phyloP scores from a whole-genome alignment of 2,113 vertebrate species.

The Illadopsis cleaveri region DNA sequence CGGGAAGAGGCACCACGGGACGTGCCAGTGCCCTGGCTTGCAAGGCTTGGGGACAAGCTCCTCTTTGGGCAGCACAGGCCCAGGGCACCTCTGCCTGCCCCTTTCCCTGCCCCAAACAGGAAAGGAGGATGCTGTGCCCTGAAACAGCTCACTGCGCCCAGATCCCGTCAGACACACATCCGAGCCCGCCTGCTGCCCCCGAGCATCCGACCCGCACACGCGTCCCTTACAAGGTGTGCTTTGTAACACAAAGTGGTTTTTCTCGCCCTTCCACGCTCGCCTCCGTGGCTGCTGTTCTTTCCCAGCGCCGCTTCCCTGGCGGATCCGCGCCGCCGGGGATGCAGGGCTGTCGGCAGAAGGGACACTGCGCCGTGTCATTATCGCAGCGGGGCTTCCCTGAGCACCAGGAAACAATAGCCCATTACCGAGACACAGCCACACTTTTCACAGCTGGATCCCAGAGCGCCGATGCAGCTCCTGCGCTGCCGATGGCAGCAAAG shows the following conservation, averaged over 20 bases:
- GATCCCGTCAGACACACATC: neutral
- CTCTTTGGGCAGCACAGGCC: neutral
- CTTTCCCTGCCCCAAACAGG: neutral
- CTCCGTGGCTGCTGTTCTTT: neutral
- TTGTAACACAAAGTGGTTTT: neutral
- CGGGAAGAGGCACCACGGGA: neutral
- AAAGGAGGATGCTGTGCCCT: neutral
- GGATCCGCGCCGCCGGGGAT: accelerated
- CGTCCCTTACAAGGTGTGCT: neutral
- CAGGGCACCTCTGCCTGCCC: neutral
- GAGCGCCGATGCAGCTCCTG: neutral
- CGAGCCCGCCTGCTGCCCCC: accelerated
- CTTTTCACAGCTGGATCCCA: neutral
- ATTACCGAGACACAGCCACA: neutral
- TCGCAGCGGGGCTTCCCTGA: neutral
- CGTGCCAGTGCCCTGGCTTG: accelerated
- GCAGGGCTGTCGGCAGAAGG: neutral
- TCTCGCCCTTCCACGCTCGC: neutral
- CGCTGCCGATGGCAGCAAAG: neutral
- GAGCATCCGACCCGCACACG: accelerated
- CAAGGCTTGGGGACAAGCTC: neutral
- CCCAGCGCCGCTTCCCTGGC: neutral
- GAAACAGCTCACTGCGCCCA: neutral
- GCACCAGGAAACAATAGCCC: neutral
- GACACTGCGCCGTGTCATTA: neutral